Percentiles rank a stretch among this genome's conserved stretches.
phyloP scores from a whole-genome alignment of 2,113 vertebrate genomes.

The Thalassoma bifasciatum region DNA sequence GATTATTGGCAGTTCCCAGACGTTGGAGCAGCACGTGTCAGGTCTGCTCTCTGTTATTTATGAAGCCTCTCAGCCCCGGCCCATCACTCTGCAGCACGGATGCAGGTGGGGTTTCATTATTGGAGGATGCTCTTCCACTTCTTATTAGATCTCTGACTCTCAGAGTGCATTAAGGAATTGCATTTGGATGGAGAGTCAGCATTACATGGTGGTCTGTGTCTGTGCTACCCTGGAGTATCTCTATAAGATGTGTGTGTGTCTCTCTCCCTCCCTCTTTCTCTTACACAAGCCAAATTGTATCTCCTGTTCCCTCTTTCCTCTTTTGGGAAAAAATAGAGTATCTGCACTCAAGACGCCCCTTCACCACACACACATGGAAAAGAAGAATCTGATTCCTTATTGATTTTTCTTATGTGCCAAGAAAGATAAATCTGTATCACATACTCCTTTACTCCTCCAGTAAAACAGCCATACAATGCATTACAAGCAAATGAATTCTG shows the following conservation, averaged over 20 bases:
- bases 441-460: slow-evolving; percentile 6
- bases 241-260: slow-evolving; percentile 9
- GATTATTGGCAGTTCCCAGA: slow-evolving; percentile 76
- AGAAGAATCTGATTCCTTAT: slow-evolving; percentile 37
- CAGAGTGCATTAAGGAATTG: slow-evolving; percentile 82
- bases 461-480: not conserved
- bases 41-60: slow-evolving; percentile 78
- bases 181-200: slow-evolving; percentile 72
- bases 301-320: slow-evolving; percentile 30
- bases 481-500: slow-evolving; percentile 8
- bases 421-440: slow-evolving; percentile 40
- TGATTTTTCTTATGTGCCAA: slow-evolving; percentile 33
- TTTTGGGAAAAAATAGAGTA: slow-evolving; percentile 42
- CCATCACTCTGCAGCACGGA: slow-evolving; percentile 67
- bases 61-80: slow-evolving; percentile 67
- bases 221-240: slow-evolving; percentile 39
- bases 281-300: slow-evolving; percentile 33
- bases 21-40: slow-evolving; percentile 69
- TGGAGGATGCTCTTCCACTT: slow-evolving; percentile 77
- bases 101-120: slow-evolving; percentile 80
- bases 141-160: slow-evolving; percentile 80
- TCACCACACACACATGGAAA: slow-evolving; percentile 9
- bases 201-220: slow-evolving; percentile 47
- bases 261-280: not conserved
- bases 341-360: not conserved